A percentile compares a stretch with the other conserved stretches of the same genome.
phyloP scores from a whole-genome alignment of 2,888 invertebrate genomes.

The Sipunculus nudus region DNA sequence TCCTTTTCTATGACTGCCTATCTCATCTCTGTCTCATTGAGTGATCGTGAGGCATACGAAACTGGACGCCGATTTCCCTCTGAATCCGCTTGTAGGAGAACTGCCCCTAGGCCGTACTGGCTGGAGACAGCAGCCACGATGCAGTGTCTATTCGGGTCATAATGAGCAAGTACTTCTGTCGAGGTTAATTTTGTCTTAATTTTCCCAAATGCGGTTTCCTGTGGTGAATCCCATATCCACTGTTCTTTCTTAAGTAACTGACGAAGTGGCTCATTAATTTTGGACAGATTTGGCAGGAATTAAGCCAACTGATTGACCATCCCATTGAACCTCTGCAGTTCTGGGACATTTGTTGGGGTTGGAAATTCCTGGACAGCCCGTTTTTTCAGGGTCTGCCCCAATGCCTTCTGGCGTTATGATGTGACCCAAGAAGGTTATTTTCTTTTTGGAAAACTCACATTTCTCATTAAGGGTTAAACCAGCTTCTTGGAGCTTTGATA shows the following conservation, averaged over 20 bases:
- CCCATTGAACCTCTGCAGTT: constrained; percentile 21
- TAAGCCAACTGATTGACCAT: constrained; percentile 36
- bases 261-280: constrained; percentile 21
- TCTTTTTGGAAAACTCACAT: constrained; percentile 29
- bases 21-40: constrained; percentile 50
- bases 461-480: constrained; percentile 37
- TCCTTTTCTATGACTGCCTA: constrained; percentile 65
- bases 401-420: constrained; percentile 24
- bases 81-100: constrained; percentile 21
- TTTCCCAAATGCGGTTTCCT: constrained; percentile 43
- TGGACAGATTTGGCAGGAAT: constrained; percentile 21
- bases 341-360: constrained; percentile 20
- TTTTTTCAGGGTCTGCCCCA: constrained; percentile 21
- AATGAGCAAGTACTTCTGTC: constrained; percentile 52
- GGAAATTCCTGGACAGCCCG: constrained; percentile 15
- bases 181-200: constrained; percentile 48
- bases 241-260: constrained; percentile 22
- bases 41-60: constrained; percentile 56
- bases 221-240: constrained; percentile 28
- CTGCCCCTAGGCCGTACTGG: constrained; percentile 55
- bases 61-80: constrained; percentile 48
- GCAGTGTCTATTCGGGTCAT: constrained; percentile 42
- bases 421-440: constrained; percentile 32
- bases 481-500: constrained; percentile 15
- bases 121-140: constrained; percentile 55